Base-by-base conservation (phyloP, 2,888 invertebrate genomes). In the Acanthosepion lycidas region DNA sequence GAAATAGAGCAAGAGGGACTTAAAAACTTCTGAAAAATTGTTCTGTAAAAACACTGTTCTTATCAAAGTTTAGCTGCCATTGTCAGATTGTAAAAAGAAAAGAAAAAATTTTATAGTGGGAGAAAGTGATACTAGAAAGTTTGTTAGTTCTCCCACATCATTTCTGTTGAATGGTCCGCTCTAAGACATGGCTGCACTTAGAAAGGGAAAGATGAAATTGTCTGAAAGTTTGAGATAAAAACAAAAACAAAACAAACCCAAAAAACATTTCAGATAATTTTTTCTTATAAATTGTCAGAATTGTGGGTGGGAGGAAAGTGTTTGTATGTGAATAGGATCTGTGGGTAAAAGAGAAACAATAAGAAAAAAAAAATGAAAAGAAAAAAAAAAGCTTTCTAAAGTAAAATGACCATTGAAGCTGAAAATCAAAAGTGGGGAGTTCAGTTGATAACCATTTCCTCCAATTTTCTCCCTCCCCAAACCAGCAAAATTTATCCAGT, bases 81-180 rank as follows among this genome's bases (percentile, higher is more conserved):
- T 78, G 78, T 78, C 78, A 78, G 78, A 78, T 78, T 78, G 78
- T 78, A 33, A 78, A 78, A 78, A 78, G 78, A 78, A 78, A n/a
- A 33, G 78, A 33, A n/a, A 28, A 78, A n/a, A 78, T 78, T 78
- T 33, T n/a, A 78, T 12, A 15, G 33, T 78, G 78, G n/a, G 78
- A 78, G 78, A 78, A 33, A 78, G n/a, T 78, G n/a, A 33, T 33
- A 12, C 78, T n/a, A 78, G 78, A 33, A 59, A 20, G 78, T 78
- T n/a, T n/a, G 78, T 78, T 78, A 78, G 8, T 78, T 78, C 78
- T 78, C 78, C 78, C 78, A 28, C 15, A 28, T n/a, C 78, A 78
- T 78, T 78, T 78, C 15, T n/a, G 78, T 78, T 78, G 78, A 78
- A 78, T 78, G n/a, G 78, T 78, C 78, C n/a, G 78, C n/a, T 33